Evolutionary conservation across 2,113 vertebrate species (phyloP).

Genomic region (Arenaria interpres): DNA sequence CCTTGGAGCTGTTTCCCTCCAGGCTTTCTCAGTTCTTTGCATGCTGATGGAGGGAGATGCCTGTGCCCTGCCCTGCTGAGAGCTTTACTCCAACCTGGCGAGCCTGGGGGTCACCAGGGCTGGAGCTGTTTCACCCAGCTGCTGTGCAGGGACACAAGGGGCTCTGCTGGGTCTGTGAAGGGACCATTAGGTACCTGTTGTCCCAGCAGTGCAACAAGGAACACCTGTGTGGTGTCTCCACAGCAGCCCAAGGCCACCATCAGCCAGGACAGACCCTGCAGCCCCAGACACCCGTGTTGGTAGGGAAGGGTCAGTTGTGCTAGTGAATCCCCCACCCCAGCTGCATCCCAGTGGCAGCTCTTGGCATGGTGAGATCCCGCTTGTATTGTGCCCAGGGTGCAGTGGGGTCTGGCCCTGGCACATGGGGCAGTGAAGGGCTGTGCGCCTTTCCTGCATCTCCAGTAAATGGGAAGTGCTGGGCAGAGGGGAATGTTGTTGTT

Average conservation of each 20-base stretch:
- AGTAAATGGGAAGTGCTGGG: neutral
- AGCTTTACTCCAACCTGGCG: neutral
- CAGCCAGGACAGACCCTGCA: neutral
- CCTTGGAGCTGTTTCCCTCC: neutral
- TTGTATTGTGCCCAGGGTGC: neutral
- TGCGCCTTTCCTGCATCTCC: neutral
- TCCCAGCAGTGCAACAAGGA: neutral
- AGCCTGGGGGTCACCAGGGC: neutral
- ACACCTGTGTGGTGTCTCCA: neutral
- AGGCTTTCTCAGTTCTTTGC: neutral
- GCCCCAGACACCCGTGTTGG: rapidly evolving
- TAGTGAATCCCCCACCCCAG: no score
- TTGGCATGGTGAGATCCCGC: neutral
- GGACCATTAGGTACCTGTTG: neutral
- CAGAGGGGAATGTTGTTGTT: rapidly evolving
- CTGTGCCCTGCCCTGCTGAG: neutral
- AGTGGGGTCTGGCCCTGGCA: rapidly evolving
- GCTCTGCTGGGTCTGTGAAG: neutral
- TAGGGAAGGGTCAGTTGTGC: neutral
- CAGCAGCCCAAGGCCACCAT: neutral
- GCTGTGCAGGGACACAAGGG: neutral
- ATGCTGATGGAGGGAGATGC: neutral
- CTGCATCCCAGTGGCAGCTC: neutral
- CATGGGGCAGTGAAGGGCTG: neutral
- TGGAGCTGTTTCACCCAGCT: neutral